These are phyloP conservation scores for Drosophila paranaensis DNA, from an alignment of 2,888 invertebrate species.

Conservation along the genomic window DNA sequence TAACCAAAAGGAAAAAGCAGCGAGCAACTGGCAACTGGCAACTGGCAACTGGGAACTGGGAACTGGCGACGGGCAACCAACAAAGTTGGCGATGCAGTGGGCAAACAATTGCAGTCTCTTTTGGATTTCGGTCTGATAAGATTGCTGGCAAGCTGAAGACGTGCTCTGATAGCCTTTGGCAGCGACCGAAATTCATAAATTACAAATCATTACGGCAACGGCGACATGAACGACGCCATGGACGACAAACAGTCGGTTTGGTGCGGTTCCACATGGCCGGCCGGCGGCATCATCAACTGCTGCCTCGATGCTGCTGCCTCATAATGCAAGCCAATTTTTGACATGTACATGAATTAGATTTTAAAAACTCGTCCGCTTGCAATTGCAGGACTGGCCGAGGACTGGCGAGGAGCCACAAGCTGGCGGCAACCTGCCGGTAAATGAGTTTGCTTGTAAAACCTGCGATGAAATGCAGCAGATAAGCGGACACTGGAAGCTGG, in stretches of 20 bases:
- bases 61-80: slow-evolving; percentile 8
- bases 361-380: slow-evolving; percentile 58
- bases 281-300: slow-evolving; percentile 56
- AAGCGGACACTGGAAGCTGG: slow-evolving; percentile 30
- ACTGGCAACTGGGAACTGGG: neutral
- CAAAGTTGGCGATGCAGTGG: slow-evolving; percentile 46
- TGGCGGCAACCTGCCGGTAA: slow-evolving; percentile 56
- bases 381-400: slow-evolving; percentile 41
- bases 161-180: slow-evolving; percentile 62
- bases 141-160: slow-evolving; percentile 46
- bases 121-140: slow-evolving; percentile 55
- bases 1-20: slow-evolving; percentile 9
- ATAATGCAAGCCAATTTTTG: slow-evolving; percentile 75
- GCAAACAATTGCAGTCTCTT: slow-evolving; percentile 72
- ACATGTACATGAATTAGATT: slow-evolving; percentile 83
- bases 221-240: slow-evolving; percentile 26
- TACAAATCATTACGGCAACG: slow-evolving; percentile 77
- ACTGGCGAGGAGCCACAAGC: slow-evolving; percentile 15
- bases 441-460: slow-evolving; percentile 69
- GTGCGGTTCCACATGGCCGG: slow-evolving; percentile 20
- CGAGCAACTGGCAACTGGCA: slow-evolving; percentile 7
- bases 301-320: slow-evolving; percentile 36
- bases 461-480: slow-evolving; percentile 60
- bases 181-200: slow-evolving; percentile 77
- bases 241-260: slow-evolving; percentile 33